Base-by-base conservation (phyloP, 2,888 invertebrate genomes). In the Urechis unicinctus region DNA sequence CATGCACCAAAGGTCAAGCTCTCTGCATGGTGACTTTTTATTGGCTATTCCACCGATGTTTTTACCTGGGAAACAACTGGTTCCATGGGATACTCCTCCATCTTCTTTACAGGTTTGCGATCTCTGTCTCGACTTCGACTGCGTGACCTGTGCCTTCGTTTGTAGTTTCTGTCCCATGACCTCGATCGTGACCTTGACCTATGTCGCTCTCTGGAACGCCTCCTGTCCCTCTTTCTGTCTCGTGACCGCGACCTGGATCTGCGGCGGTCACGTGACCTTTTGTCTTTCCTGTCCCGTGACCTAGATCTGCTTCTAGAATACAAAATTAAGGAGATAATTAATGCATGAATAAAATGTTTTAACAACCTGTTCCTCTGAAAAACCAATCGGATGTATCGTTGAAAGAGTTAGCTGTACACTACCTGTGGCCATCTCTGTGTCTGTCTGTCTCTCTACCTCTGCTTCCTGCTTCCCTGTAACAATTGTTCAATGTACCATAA, bases 61-160 rank as follows among this genome's bases (percentile, higher is more conserved):
- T n/a, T n/a, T n/a, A n/a, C n/a, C n/a, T n/a, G 70, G 44, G 82
- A 81, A 29, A 82, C 78, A 66, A 71, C 79, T 29, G 82, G 82
- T 61, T 81, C 81, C 44, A 78, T 71, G 0, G 82, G 79, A 53
- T 80, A 64, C 24, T 72, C 56, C 2, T 43, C 49, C 17, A 25
- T 28, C n/a, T n/a, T n/a, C n/a, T n/a, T n/a, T n/a, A n/a, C n/a
- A n/a, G n/a, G n/a, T n/a, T n/a, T n/a, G 29, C 28, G 5, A 26
- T 46, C 46, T 22, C 41, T 44, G n/a, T 52, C 52, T 5, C 52
- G 9, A 22, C 30, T 43, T 21, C 47, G 9, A 25, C 46, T 45
- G 5, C 52, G 31, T 25, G 52, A 54, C 42, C 56, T 49, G 22
- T 45, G 30, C 5, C n/a, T n/a, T n/a, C n/a, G n/a, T n/a, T n/a